Conservation (phyloP, 2,888 invertebrate genomes). For the Protonemura montana region DNA sequence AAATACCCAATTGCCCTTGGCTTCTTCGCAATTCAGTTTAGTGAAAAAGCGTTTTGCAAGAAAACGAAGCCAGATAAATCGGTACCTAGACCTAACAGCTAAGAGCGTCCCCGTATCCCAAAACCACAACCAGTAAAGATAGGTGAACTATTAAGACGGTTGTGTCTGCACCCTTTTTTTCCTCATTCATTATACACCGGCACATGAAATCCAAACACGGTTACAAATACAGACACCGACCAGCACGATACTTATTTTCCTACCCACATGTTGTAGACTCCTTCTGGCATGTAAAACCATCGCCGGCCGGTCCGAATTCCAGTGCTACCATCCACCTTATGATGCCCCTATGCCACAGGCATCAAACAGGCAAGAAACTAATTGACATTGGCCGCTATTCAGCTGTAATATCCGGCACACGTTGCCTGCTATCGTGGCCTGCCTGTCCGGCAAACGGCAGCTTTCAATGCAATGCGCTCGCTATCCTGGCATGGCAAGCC, state of each 20-base stretch:
- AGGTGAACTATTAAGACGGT: neutral
- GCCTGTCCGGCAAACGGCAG: neutral
- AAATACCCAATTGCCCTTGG: neutral
- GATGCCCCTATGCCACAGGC: slow-evolving; percentile 7
- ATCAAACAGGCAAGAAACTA: neutral
- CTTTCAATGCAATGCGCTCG: neutral
- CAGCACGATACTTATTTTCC: neutral
- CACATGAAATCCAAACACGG: neutral
- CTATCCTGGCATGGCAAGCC: neutral
- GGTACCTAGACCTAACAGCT: neutral
- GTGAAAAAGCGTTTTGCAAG: neutral
- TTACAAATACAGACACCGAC: neutral
- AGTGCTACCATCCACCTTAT: neutral
- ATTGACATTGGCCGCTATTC: slow-evolving; percentile 31
- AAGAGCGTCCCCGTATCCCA: neutral
- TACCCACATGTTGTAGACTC: neutral
- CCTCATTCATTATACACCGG: neutral
- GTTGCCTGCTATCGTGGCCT: neutral
- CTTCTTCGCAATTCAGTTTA: neutral
- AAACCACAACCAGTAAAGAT: neutral
- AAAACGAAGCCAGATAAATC: neutral
- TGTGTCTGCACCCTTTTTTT: slow-evolving; percentile 7
- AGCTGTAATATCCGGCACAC: slow-evolving; percentile 33
- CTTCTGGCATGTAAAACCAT: neutral
- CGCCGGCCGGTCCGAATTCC: neutral